phyloP scores from a whole-genome alignment of 2,113 vertebrate genomes.

The Hypanus sabinus region DNA sequence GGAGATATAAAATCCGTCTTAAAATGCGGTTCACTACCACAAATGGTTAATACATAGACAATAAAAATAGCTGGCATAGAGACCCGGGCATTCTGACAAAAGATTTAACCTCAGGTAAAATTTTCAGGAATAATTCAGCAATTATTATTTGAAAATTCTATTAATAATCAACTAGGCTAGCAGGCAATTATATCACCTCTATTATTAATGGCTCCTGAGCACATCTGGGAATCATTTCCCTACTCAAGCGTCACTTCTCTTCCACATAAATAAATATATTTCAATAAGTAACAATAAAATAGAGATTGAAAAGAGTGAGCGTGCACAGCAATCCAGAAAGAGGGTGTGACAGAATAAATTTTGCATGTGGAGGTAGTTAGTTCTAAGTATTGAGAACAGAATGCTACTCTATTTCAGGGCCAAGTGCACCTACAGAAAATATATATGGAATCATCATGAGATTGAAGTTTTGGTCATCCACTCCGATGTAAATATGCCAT shows the following conservation, averaged over 20 bases:
- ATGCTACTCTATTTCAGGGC: constrained; percentile 31
- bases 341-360: neutral
- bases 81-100: neutral
- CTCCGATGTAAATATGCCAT: constrained; percentile 55
- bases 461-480: constrained; percentile 57
- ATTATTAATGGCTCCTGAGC: constrained; percentile 13
- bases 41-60: neutral
- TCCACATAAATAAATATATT: neutral
- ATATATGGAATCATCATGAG: constrained; percentile 43
- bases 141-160: constrained; percentile 32
- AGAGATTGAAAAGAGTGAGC: neutral
- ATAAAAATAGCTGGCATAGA: neutral
- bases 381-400: neutral
- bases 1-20: neutral
- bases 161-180: constrained; percentile 30
- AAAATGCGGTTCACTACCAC: neutral
- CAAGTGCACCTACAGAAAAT: constrained; percentile 43
- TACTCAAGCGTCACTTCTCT: neutral
- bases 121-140: constrained; percentile 20
- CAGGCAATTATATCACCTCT: constrained; percentile 31
- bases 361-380: neutral
- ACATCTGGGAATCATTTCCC: neutral
- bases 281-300: neutral
- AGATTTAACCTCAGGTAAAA: constrained; percentile 8
- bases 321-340: neutral